Evolutionary conservation across 1,140 invertebrate species (phyloP), one percentile per base, ranked within the genome.

Genomic region (Pinna nobilis): DNA sequence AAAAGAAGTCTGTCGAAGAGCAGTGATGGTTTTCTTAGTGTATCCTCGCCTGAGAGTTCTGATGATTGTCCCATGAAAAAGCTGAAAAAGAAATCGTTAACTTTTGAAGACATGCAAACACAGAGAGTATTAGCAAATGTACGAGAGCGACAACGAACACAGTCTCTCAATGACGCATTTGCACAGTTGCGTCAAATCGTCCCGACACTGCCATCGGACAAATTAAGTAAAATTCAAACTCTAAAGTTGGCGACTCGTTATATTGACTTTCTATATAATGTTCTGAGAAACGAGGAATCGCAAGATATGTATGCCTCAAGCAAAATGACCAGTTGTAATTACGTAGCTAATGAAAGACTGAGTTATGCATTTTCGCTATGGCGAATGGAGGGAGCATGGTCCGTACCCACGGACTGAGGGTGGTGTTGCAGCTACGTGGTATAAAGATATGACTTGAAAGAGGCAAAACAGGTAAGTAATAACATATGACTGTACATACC

Each of bases 151-250:
- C 97, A 99, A 86, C 91, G 98, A n/a, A 99, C 98, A 0, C 97
- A 99, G 87, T 96, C 94, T 73, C 90, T 99, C 44, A 99, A 99
- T 90, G 96, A 98, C 77, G 98, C 98, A 0, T 99, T 99, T 90
- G 93, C 95, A 0, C 93, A 94, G 39, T 90, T 99, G 1, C 90
- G 98, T 33, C 94, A 96, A 87, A 98, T 98, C 77, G 98, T 99
- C 78, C 98, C 98, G 0, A 98, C 98, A 0, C 87, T 99, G 72
- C 98, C 98, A 0, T 98, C 96, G 67, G 98, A 99, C 88, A 99
- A 99, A 89, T 91, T 99, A 9, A 97, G 95, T 77, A 99, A 99
- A 90, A 99, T 99, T 44, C 97, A 99, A 89, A 99, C 98, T 0
- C 90, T 99, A 0, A 97, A 97, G 84, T 90, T 99, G 53, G 98